Conservation (phyloP, 2,113 vertebrate genomes). For the Rattus rattus region DNA sequence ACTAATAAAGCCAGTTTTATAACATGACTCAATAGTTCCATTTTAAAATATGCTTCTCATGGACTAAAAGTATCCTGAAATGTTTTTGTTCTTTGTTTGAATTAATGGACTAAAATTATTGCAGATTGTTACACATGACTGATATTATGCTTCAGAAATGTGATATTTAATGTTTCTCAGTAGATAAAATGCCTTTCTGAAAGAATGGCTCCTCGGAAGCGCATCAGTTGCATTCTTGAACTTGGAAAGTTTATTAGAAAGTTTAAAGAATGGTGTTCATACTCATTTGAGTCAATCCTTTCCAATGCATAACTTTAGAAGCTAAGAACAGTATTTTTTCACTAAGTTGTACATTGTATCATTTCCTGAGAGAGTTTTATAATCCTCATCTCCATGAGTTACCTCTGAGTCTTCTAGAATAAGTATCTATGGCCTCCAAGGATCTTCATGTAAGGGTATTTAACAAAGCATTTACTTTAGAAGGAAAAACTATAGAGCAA, state of each 20-base stretch:
- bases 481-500: background rate
- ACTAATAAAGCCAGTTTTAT: background rate
- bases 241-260: background rate
- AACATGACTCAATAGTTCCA: background rate
- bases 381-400: background rate
- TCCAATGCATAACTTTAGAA: background rate
- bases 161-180: background rate
- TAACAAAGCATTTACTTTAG: background rate
- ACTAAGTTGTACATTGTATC: background rate
- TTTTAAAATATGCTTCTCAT: conserved; percentile 9
- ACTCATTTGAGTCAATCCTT: background rate
- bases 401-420: background rate
- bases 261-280: background rate
- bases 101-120: conserved; percentile 41
- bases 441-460: background rate
- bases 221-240: background rate
- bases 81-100: conserved; percentile 21
- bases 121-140: background rate
- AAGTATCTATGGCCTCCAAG: background rate
- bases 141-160: conserved; percentile 12
- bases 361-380: background rate
- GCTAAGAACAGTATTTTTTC: background rate
- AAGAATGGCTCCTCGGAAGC: background rate
- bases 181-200: background rate
- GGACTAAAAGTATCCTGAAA: background rate